Evolutionary conservation across 1,140 invertebrate genomes (phyloP), one percentile per base, ranked within the genome.

Genomic region (Rhopalosiphum maidis): DNA sequence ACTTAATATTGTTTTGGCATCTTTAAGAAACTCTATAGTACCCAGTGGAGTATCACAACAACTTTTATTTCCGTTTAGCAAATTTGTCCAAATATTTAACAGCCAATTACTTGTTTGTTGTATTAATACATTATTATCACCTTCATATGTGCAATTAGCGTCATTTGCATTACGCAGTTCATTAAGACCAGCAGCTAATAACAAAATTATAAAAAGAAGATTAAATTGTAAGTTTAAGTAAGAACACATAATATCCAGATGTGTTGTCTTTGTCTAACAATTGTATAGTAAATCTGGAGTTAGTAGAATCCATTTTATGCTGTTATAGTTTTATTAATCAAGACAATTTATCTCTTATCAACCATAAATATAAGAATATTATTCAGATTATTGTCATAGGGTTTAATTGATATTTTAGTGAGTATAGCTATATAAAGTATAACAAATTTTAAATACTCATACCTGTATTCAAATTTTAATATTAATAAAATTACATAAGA

Each of bases 91-190:
- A 21, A 94, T 93, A 60, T 94, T 90, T 9, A 94, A 93, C 11
- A 99, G 95, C 97, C 97, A 98, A 95, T 99, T 99, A 95, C 97
- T 98, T 0, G 98, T 97, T 96, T 99, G 99, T 95, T 99, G 99
- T 22, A 98, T 96, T 15, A 99, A 96, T 82, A 99, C 98, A 95
- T 99, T 99, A 95, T 99, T 99, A 95, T 99, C 99, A 11, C 99
- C 99, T 96, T 99, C 99, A 94, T 99, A 99, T 1, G 98, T 99
- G 94, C 97, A 97, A 94, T 98, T 98, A 0, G 98, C 97, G 96
- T 99, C 99, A 95, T 99, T 97, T 95, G 99, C 97, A 95, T 97
- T 97, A 93, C 98, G 96, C 87, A 99, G 95, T 94, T 97, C 97
- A n/a, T 97, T 97, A 85, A 99, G 95, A 94, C 98, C 96, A 93